Evolutionary conservation across 2,888 invertebrate species (phyloP), one percentile per base, ranked within the genome.

Genomic region (Scaptomyza polygonia): DNA sequence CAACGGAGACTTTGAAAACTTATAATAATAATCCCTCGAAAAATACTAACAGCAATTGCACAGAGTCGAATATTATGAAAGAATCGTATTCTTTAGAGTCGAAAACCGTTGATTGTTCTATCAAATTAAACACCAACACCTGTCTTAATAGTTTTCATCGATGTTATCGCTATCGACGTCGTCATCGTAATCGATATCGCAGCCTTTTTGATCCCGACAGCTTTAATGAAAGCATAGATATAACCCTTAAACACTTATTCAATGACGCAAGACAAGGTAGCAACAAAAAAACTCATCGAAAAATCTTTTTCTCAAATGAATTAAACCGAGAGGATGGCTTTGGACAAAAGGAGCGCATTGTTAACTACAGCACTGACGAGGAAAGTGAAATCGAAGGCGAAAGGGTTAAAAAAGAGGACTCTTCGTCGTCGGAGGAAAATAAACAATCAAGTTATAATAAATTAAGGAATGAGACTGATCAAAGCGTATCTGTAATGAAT

Each of bases 281-380:
- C 14, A 14, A 36, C 7, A 4, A 12, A 9, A 67, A 83, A 59
- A 39, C 75, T 5, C 90, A 89, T 67, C 72, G 62, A 1, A 77
- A 77, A 40, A 59, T 90, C 29, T 90, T 90, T 74, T 90, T 89
- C 36, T 52, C 65, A 0, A 77, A 89, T 36, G 90, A 90, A 62
- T 47, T 91, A 25, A 74, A 63, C 29, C 68, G 48, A 8, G 51
- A 54, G 5, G 70, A 69, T 36, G 32, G 30, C 1, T 12, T 49
- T 18, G 81, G 75, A 9, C 32, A 39, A 11, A 73, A 56, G 16
- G 52, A 71, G 42, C 62, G 65, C 18, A 76, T 90, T 40, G 59
- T 90, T 11, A 86, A 90, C 59, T 88, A 88, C 43, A 89, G 83
- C 39, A 88, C 85, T 39, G 82, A 75, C 7, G 63, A 62, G 11